These are phyloP conservation scores for Platerodrilus igneus DNA, from an alignment of 2,888 invertebrate species.

Conservation along the genomic window DNA sequence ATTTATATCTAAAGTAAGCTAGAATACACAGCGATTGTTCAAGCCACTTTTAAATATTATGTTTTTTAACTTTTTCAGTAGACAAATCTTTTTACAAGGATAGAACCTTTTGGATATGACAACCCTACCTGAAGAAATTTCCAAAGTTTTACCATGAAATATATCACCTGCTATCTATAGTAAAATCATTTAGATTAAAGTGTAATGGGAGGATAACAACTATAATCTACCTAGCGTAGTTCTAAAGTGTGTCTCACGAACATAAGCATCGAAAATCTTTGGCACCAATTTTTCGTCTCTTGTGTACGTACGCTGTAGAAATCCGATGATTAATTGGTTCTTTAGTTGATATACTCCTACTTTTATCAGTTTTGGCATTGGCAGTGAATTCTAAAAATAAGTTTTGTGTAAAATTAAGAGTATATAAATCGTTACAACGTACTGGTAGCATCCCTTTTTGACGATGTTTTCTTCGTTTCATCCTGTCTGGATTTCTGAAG, in stretches of 20 bases:
- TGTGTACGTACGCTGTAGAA: constrained; percentile 48
- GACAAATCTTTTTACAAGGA: no score
- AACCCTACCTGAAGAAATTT: no score
- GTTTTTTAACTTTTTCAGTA: no score
- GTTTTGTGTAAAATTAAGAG: constrained; percentile 1
- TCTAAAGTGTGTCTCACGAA: constrained; percentile 42
- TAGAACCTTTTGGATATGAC: no score
- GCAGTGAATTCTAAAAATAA: constrained; percentile 4
- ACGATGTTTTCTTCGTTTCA: constrained; percentile 28
- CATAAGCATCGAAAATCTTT: constrained; percentile 46
- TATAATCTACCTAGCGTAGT: constrained; percentile 45
- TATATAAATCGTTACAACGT: no score
- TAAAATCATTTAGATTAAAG: no score
- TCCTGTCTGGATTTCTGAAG: constrained; percentile 34
- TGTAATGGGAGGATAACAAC: no score
- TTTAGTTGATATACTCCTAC: constrained; percentile 27
- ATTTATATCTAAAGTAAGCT: no score
- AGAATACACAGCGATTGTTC: no score
- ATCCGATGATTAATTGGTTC: constrained; percentile 41
- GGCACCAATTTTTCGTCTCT: constrained; percentile 32
- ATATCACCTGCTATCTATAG: no score
- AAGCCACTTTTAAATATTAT: no score
- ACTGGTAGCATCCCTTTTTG: constrained; percentile 38
- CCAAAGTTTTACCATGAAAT: no score
- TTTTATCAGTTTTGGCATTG: constrained; percentile 25